These are phyloP conservation scores for Cotesia vestalis DNA, from an alignment of 1,140 invertebrate genomes.

Conservation along the genomic window DNA sequence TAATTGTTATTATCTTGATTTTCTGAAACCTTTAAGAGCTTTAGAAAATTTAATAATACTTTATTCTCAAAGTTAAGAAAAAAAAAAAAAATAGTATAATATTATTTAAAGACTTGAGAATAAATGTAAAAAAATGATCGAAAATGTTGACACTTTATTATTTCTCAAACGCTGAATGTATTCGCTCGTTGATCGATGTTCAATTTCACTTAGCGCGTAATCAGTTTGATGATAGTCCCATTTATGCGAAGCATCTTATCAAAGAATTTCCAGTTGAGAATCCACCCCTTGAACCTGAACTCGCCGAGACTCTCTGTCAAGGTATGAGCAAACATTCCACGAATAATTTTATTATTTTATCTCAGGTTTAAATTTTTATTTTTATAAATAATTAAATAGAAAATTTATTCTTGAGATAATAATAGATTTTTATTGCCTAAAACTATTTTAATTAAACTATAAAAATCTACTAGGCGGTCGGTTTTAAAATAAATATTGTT, in stretches of 20 bases:
- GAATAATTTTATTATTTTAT: neutral
- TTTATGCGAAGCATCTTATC: slow-evolving; percentile 82
- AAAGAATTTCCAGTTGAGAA: slow-evolving; percentile 84
- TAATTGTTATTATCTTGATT: too few species aligned
- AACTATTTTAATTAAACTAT: too few species aligned
- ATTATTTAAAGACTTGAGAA: neutral
- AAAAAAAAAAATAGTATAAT: too few species aligned
- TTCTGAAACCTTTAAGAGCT: too few species aligned
- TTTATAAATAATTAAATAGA: too few species aligned
- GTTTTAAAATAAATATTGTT: too few species aligned
- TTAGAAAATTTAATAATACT: too few species aligned
- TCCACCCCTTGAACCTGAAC: slow-evolving; percentile 76
- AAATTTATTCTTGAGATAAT: too few species aligned
- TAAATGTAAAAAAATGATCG: slow-evolving; percentile 25
- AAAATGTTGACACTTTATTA: slow-evolving; percentile 81
- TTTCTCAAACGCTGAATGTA: slow-evolving; percentile 72
- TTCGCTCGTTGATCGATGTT: slow-evolving; percentile 62
- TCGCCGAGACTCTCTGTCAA: slow-evolving; percentile 76
- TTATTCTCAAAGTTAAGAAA: too few species aligned
- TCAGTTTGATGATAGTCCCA: slow-evolving; percentile 69
- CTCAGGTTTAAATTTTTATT: too few species aligned
- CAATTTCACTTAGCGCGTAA: slow-evolving; percentile 63
- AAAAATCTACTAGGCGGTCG: too few species aligned
- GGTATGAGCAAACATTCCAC: slow-evolving; percentile 64
- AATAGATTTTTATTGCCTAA: too few species aligned